Conservation (phyloP, 2,797 vertebrate species). For the Schizopygopsis malacanthus region DNA sequence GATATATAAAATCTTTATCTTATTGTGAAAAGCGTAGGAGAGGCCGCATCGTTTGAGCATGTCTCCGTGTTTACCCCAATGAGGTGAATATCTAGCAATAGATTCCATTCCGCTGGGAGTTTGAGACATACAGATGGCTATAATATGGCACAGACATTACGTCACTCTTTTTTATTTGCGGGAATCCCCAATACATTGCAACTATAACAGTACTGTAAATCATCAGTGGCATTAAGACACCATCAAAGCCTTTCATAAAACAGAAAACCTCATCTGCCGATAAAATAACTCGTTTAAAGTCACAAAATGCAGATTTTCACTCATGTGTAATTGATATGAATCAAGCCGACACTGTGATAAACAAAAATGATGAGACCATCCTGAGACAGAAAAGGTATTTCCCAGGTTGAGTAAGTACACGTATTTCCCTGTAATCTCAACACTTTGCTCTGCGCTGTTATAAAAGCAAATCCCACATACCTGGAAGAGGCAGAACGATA, state of each 20-base stretch:
- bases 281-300: not conserved
- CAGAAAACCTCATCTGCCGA: constrained; percentile 5
- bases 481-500: constrained; percentile 73
- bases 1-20: constrained; percentile 25
- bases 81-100: not conserved
- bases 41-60: not conserved
- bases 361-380: not conserved
- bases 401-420: not conserved
- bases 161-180: constrained; percentile 7
- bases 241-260: constrained; percentile 38
- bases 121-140: constrained; percentile 39
- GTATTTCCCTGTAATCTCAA: constrained; percentile 3
- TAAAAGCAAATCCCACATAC: constrained; percentile 71
- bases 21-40: constrained; percentile 45
- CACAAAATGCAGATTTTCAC: not conserved
- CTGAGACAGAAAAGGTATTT: not conserved
- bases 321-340: not conserved
- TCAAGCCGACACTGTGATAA: not conserved
- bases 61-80: constrained; percentile 36
- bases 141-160: constrained; percentile 34
- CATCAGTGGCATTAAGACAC: constrained; percentile 41
- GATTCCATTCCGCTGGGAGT: constrained; percentile 35
- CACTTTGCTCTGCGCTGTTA: constrained; percentile 52
- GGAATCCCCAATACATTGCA: constrained; percentile 55
- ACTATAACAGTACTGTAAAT: constrained; percentile 38